Evolutionary conservation across 2,113 vertebrate species (phyloP).

Genomic region (Percina caprodes): DNA sequence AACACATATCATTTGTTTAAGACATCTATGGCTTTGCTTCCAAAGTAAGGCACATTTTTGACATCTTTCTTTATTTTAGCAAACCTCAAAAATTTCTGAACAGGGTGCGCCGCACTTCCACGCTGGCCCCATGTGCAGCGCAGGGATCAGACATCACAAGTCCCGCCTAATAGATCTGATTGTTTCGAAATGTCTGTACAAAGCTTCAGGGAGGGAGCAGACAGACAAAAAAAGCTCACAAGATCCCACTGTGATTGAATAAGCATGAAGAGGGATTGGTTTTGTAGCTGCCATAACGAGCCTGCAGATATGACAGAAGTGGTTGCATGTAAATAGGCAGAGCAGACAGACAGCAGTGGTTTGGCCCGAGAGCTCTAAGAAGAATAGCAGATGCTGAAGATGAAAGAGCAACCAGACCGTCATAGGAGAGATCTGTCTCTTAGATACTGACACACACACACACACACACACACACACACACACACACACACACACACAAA

Average conservation of each 20-base stretch:
- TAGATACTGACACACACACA: slow-evolving; percentile 25
- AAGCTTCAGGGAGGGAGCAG: slow-evolving; percentile 69
- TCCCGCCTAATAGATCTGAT: slow-evolving; percentile 74
- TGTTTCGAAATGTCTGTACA: slow-evolving; percentile 71
- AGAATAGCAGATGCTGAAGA: slow-evolving; percentile 71
- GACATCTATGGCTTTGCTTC: slow-evolving; percentile 35
- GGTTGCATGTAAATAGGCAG: slow-evolving; percentile 58
- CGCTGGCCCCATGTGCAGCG: slow-evolving; percentile 45
- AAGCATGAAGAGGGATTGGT: slow-evolving; percentile 68
- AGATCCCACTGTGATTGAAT: slow-evolving; percentile 76
- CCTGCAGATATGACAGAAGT: slow-evolving; percentile 76
- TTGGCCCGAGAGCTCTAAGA: slow-evolving; percentile 56
- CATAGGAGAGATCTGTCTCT: slow-evolving; percentile 63
- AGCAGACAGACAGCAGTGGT: slow-evolving; percentile 66
- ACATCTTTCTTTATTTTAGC: slow-evolving; percentile 16
- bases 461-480: slow-evolving; percentile 22
- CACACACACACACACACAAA: slow-evolving; percentile 24
- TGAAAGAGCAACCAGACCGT: slow-evolving; percentile 60
- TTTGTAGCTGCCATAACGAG: slow-evolving; percentile 59
- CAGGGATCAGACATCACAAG: slow-evolving; percentile 79
- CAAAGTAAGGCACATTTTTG: slow-evolving; percentile 33
- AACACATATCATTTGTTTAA: background rate
- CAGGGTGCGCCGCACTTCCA: slow-evolving; percentile 52
- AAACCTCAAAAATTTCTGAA: slow-evolving; percentile 51
- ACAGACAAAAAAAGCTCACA: slow-evolving; percentile 65